A percentile compares a stretch with the other conserved stretches of the same genome.
These are phyloP conservation scores for Anoplopoma fimbria DNA, from an alignment of 2,113 vertebrate species.

Conservation along the genomic window DNA sequence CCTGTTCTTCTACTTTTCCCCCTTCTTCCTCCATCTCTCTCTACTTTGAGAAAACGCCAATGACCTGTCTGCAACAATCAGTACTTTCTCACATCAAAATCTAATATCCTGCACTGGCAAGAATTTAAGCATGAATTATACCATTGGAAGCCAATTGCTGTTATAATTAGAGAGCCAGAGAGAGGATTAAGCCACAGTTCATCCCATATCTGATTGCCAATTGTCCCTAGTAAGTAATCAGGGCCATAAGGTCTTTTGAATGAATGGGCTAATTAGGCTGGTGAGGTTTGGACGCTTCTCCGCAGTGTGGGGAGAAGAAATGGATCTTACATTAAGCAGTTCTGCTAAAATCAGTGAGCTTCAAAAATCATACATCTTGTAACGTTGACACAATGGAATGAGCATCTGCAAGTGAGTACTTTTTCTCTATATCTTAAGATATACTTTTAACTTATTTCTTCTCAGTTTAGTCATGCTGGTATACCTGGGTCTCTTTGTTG, in stretches of 20 bases:
- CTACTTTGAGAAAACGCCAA: conserved; percentile 24
- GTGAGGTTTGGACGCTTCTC: background rate
- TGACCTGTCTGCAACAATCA: conserved; percentile 58
- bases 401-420: background rate
- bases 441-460: background rate
- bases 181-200: conserved; percentile 48
- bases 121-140: conserved; percentile 39
- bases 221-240: conserved; percentile 53
- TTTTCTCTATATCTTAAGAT: background rate
- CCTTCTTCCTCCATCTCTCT: conserved; percentile 4
- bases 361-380: background rate
- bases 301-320: conserved; percentile 16
- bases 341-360: conserved; percentile 5
- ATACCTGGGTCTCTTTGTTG: background rate
- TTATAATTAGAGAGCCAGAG: conserved; percentile 54
- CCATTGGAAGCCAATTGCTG: conserved; percentile 44
- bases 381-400: background rate
- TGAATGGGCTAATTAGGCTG: conserved; percentile 46
- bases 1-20: background rate
- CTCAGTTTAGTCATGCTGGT: background rate
- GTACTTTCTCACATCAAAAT: conserved; percentile 43
- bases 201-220: conserved; percentile 50
- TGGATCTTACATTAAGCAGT: background rate
- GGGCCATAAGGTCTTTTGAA: conserved; percentile 40
- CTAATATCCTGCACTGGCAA: conserved; percentile 40